Conservation (phyloP, 2,888 invertebrate species). For the Hecatera dysodea region DNA sequence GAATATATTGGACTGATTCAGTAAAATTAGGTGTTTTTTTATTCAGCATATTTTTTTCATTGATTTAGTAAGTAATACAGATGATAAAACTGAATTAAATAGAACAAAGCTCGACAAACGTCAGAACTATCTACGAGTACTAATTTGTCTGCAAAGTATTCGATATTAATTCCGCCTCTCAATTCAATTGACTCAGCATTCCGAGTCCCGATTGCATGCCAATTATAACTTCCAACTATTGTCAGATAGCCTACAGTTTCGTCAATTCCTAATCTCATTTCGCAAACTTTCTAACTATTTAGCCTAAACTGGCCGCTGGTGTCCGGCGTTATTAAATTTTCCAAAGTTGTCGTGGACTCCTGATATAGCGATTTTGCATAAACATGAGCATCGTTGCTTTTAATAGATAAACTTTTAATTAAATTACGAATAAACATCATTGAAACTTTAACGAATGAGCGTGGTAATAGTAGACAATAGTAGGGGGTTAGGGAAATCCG, state of each 20-base stretch:
- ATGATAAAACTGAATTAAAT: no score
- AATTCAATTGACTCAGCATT: background rate
- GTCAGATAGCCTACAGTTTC: constrained; percentile 9
- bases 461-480: constrained; percentile 1
- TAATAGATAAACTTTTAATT: constrained; percentile 74
- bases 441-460: constrained; percentile 32
- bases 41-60: no score
- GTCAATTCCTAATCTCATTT: constrained; percentile 33
- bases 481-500: background rate
- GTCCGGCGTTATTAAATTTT: constrained; percentile 57
- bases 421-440: constrained; percentile 63
- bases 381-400: constrained; percentile 66
- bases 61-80: no score
- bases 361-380: constrained; percentile 65
- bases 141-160: background rate
- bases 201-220: constrained; percentile 14
- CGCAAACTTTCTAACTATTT: constrained; percentile 51
- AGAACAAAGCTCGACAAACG: background rate
- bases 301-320: constrained; percentile 40
- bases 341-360: constrained; percentile 41
- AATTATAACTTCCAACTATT: constrained; percentile 37
- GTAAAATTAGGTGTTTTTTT: no score
- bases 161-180: background rate
- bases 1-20: no score
- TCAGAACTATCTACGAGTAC: no score